Evolutionary conservation across 2,113 vertebrate genomes (phyloP).

Genomic region (Barbus barbus): DNA sequence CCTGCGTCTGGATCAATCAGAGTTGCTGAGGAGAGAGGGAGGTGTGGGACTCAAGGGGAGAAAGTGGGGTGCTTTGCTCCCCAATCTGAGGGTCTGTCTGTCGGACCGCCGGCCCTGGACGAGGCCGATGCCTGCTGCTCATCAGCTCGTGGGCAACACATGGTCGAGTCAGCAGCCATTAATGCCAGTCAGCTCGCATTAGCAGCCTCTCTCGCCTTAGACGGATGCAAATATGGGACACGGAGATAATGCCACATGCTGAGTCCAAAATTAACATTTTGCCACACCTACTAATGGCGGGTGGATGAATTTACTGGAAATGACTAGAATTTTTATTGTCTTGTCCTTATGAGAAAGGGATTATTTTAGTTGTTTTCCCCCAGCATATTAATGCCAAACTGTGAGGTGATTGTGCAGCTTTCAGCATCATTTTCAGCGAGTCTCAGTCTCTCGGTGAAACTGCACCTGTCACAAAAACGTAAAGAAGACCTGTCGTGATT

Average conservation of each 20-base stretch:
- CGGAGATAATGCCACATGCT: background rate
- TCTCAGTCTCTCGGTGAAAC: background rate
- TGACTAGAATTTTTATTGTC: background rate
- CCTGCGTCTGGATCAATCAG: constrained; percentile 59
- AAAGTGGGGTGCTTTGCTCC: constrained; percentile 36
- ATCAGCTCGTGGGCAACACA: constrained; percentile 45
- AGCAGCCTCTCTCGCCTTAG: constrained; percentile 7
- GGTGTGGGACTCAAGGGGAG: constrained; percentile 10
- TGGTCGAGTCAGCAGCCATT: constrained; percentile 53
- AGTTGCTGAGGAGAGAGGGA: constrained; percentile 38
- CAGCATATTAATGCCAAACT: constrained; percentile 19
- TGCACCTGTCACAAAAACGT: background rate
- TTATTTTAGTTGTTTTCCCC: background rate
- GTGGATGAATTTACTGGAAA: background rate
- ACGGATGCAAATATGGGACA: background rate
- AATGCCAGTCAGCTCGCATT: constrained; percentile 54
- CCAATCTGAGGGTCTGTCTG: constrained; percentile 24
- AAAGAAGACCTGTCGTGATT: background rate
- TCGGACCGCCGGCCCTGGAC: constrained; percentile 18
- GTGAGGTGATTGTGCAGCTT: constrained; percentile 3
- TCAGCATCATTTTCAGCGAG: background rate
- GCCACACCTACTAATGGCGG: background rate
- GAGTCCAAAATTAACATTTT: constrained; percentile 1
- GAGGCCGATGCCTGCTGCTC: constrained; percentile 41
- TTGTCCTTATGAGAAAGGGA: background rate